Conservation (phyloP, 1,140 invertebrate genomes). For the Pomacea maculata region DNA sequence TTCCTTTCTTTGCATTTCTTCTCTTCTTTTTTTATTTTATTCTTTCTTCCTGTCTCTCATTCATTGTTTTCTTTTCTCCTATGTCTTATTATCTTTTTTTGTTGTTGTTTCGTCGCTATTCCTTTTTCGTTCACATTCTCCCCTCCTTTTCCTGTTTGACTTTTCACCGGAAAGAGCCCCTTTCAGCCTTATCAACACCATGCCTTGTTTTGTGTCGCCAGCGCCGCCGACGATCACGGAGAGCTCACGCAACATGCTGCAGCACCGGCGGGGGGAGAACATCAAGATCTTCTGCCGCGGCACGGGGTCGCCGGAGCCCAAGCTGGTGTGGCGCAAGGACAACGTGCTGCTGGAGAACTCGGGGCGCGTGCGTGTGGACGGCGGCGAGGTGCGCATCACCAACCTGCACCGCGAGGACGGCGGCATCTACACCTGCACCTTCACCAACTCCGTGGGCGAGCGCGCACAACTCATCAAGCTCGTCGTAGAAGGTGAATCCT, state of each 20-base stretch:
- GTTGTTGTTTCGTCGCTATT: neutral
- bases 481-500: slow-evolving; percentile 85
- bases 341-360: slow-evolving; percentile 31
- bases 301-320: slow-evolving; percentile 75
- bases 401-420: slow-evolving; percentile 92
- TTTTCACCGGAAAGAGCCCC: neutral
- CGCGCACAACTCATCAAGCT: slow-evolving; percentile 93
- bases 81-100: neutral
- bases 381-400: slow-evolving; percentile 71
- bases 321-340: slow-evolving; percentile 53
- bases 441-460: slow-evolving; percentile 92
- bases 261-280: slow-evolving; percentile 74
- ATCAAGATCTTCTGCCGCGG: slow-evolving; percentile 95
- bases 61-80: neutral
- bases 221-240: slow-evolving; percentile 49
- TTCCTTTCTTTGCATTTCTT: neutral
- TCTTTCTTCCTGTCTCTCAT: neutral
- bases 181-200: neutral
- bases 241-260: slow-evolving; percentile 45
- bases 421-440: slow-evolving; percentile 94
- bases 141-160: neutral
- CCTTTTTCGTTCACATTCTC: neutral
- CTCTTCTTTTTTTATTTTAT: neutral
- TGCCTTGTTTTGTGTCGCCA: slow-evolving; percentile 35
- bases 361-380: slow-evolving; percentile 27